Percentiles rank a stretch among this genome's conserved stretches.
Evolutionary conservation across 2,888 invertebrate genomes (phyloP).

Genomic region (Eulithis prunata): DNA sequence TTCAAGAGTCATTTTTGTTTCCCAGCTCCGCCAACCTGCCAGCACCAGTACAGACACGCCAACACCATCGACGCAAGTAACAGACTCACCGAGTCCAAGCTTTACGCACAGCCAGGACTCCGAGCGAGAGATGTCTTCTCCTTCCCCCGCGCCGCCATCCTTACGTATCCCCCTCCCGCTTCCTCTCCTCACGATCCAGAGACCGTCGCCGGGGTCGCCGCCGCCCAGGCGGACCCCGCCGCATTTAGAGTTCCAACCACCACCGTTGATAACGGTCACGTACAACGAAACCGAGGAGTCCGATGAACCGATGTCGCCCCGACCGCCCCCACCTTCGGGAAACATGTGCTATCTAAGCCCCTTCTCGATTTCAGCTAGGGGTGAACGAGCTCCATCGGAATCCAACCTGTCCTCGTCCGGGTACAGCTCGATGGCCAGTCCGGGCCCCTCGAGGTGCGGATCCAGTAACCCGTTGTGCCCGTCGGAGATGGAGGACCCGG

Average conservation of each 20-base stretch:
- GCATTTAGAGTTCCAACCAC: conserved; percentile 87
- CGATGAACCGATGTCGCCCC: conserved; percentile 88
- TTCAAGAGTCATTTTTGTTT: conserved; percentile 36
- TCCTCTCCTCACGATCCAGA: conserved; percentile 87
- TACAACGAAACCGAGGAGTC: conserved; percentile 91
- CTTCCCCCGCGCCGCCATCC: conserved; percentile 75
- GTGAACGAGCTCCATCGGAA: conserved; percentile 91
- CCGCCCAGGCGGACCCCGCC: conserved; percentile 86
- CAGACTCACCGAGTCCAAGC: conserved; percentile 78
- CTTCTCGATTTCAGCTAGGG: conserved; percentile 88
- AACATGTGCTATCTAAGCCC: conserved; percentile 91
- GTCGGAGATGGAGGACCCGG: conserved; percentile 90
- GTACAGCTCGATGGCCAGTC: conserved; percentile 94
- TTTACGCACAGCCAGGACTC: conserved; percentile 78
- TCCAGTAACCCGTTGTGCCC: conserved; percentile 92
- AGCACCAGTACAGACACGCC: conserved; percentile 67
- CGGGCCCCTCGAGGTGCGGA: conserved; percentile 92
- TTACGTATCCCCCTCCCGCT: conserved; percentile 87
- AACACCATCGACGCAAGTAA: conserved; percentile 75
- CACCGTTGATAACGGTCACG: conserved; percentile 90
- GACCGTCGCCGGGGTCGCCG: conserved; percentile 88
- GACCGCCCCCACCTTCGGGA: conserved; percentile 80
- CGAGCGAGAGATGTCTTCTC: conserved; percentile 73
- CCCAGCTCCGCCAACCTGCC: conserved; percentile 82
- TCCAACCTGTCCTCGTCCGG: conserved; percentile 93